Evolutionary conservation across 2,888 invertebrate genomes (phyloP).

Genomic region (Drosophila melanocephala): DNA sequence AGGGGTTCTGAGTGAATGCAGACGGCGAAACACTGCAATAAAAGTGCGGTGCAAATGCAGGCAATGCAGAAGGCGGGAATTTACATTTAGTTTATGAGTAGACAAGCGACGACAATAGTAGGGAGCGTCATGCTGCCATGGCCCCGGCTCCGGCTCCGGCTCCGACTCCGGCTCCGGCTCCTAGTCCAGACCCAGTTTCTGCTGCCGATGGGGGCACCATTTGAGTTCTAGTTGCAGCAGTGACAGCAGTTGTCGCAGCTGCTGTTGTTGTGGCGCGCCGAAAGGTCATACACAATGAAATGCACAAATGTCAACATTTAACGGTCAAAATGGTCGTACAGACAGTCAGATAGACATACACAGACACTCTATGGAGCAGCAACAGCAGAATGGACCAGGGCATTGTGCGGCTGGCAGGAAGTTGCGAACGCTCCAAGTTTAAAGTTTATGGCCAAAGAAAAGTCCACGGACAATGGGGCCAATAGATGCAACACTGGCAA

Average conservation of each 20-base stretch:
- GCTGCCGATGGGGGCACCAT: constrained; percentile 19
- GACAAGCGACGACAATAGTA: constrained; percentile 76
- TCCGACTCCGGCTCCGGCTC: neutral
- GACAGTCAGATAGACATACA: constrained; percentile 30
- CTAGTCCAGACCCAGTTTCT: constrained; percentile 23
- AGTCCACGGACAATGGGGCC: constrained; percentile 62
- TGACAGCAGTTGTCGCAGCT: constrained; percentile 38
- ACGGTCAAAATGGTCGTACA: constrained; percentile 74
- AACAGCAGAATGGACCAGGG: constrained; percentile 15
- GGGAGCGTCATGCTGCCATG: constrained; percentile 38
- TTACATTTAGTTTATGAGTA: constrained; percentile 80
- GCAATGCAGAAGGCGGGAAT: constrained; percentile 63
- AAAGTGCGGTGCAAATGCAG: constrained; percentile 59
- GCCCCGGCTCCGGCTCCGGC: constrained; percentile 3
- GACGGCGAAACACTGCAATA: constrained; percentile 72
- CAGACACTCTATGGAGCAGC: constrained; percentile 16
- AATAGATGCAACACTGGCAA: constrained; percentile 31
- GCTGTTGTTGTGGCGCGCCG: constrained; percentile 65
- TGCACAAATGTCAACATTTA: constrained; percentile 81
- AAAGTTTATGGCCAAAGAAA: constrained; percentile 73
- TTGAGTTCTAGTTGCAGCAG: constrained; percentile 27
- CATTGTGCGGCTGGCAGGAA: constrained; percentile 69
- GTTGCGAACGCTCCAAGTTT: constrained; percentile 65
- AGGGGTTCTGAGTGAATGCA: constrained; percentile 37
- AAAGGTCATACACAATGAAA: constrained; percentile 79